phyloP scores from a whole-genome alignment of 2,113 vertebrate genomes.

The Alectura lathami region DNA sequence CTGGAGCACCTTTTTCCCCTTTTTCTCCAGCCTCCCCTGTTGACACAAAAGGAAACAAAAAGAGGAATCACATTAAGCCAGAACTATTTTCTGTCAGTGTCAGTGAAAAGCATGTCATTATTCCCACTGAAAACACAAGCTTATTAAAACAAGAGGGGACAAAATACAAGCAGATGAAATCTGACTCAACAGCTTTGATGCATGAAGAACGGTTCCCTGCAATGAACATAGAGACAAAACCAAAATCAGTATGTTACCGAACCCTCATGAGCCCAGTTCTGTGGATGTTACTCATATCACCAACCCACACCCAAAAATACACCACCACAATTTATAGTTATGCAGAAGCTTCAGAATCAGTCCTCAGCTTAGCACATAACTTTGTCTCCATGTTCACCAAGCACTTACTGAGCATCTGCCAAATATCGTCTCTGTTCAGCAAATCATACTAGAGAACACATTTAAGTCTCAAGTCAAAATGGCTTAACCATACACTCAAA shows the following conservation, averaged over 20 bases:
- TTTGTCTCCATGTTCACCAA: neutral
- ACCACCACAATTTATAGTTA: neutral
- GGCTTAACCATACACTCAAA: neutral
- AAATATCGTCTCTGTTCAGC: neutral
- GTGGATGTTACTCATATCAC: neutral
- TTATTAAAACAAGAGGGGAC: neutral
- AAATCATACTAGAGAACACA: neutral
- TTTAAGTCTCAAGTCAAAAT: neutral
- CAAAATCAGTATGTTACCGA: neutral
- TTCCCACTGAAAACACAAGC: neutral
- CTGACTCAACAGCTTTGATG: neutral
- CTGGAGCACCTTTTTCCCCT: constrained; percentile 90
- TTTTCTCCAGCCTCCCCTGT: constrained; percentile 92
- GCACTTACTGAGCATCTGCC: neutral
- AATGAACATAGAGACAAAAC: neutral
- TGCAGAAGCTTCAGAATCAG: neutral
- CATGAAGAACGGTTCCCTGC: neutral
- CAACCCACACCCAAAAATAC: neutral
- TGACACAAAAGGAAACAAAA: constrained; percentile 10
- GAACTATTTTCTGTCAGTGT: neutral
- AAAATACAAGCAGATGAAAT: neutral
- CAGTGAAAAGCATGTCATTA: neutral
- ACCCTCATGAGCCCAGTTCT: neutral
- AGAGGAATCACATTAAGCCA: neutral
- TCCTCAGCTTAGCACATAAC: neutral